Conservation (phyloP, 2,888 invertebrate species). For the Ochropleura plecta region DNA sequence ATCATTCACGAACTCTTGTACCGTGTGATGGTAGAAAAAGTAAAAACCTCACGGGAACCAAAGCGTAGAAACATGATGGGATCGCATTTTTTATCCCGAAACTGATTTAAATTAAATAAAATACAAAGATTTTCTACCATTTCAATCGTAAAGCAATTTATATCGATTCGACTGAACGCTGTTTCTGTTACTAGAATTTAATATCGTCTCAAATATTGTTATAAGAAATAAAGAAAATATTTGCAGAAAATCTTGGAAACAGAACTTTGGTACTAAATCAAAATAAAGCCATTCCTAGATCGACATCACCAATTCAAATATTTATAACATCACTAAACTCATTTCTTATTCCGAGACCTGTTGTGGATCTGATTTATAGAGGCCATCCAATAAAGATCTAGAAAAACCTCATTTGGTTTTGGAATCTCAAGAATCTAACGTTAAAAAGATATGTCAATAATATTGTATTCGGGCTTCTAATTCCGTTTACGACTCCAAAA, state of each 20-base stretch:
- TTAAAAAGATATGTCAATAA: conserved; percentile 22
- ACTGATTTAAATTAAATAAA: conserved; percentile 20
- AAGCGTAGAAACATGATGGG: not conserved
- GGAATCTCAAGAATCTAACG: conserved; percentile 14
- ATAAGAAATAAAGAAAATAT: conserved; percentile 31
- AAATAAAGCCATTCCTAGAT: conserved; percentile 20
- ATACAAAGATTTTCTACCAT: conserved; percentile 9
- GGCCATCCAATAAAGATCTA: conserved; percentile 43
- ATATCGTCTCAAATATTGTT: conserved; percentile 30
- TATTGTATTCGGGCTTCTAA: conserved; percentile 4
- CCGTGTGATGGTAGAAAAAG: conserved; percentile 77
- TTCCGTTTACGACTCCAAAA: conserved; percentile 11
- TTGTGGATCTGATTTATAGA: conserved; percentile 45
- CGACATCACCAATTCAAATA: conserved; percentile 41
- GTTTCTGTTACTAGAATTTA: conserved; percentile 35
- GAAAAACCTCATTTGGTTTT: conserved; percentile 15
- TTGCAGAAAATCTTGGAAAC: conserved; percentile 14
- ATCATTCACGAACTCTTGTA: conserved; percentile 76
- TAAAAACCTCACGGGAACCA: conserved; percentile 71
- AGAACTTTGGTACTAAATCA: conserved; percentile 31
- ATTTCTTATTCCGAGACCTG: conserved; percentile 36
- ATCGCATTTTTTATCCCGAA: not conserved
- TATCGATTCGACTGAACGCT: not conserved
- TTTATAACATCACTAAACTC: conserved; percentile 21
- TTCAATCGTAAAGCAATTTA: conserved; percentile 20